Conservation (phyloP, 2,113 vertebrate genomes). For the Lutjanus erythropterus region DNA sequence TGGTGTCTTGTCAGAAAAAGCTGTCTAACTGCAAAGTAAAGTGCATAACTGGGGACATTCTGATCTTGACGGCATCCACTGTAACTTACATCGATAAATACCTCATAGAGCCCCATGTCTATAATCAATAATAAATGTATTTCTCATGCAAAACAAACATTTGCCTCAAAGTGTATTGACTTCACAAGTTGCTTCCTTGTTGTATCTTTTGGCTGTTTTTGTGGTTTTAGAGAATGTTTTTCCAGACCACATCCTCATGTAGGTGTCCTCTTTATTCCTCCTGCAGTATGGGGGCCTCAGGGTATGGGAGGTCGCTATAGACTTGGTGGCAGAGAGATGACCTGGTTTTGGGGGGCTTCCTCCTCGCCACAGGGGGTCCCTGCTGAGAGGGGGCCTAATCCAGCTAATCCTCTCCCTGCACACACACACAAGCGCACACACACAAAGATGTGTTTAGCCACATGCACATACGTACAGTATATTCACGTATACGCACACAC, state of each 20-base stretch:
- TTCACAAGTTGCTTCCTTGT: background rate
- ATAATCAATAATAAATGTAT: background rate
- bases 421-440: constrained; percentile 56
- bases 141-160: background rate
- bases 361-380: constrained; percentile 80
- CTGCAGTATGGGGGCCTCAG: constrained; percentile 9
- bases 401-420: constrained; percentile 83
- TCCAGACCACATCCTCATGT: background rate
- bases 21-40: no score
- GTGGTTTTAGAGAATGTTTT: background rate
- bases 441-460: constrained; percentile 49
- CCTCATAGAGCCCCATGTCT: no score
- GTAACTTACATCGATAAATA: no score
- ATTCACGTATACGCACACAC: background rate
- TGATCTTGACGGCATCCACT: no score
- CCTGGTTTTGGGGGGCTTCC: constrained; percentile 79
- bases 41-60: no score
- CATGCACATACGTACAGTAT: constrained; percentile 32
- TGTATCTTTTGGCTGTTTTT: background rate
- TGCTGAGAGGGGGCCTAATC: constrained; percentile 82
- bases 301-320: constrained; percentile 67
- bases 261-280: background rate
- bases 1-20: no score
- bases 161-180: background rate
- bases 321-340: constrained; percentile 71